Conservation (phyloP, 2,113 vertebrate species). For the Crotalus helleri region DNA sequence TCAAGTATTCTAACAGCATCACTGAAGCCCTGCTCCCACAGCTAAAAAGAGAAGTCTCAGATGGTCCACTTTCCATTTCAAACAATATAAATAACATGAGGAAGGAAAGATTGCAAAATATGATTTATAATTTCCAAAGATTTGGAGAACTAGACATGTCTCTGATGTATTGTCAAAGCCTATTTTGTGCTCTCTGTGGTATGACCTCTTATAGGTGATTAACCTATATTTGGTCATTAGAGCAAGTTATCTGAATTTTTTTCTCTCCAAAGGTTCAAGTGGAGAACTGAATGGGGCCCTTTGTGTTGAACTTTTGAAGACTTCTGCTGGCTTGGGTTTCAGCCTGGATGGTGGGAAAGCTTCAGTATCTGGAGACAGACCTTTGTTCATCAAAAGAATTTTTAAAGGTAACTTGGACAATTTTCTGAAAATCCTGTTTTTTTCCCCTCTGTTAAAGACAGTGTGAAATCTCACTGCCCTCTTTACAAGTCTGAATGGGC, state of each 20-base stretch:
- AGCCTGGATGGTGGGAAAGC: conserved; percentile 87
- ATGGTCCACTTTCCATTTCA: neutral
- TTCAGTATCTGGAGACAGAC: conserved; percentile 78
- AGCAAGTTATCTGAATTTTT: conserved; percentile 1
- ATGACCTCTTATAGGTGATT: neutral
- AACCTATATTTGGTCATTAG: neutral
- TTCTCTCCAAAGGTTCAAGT: conserved; percentile 60
- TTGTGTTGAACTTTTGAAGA: conserved; percentile 84
- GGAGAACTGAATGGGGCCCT: conserved; percentile 69
- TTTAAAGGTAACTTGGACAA: conserved; percentile 80
- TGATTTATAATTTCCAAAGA: neutral
- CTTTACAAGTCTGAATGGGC: neutral
- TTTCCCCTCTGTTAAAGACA: neutral
- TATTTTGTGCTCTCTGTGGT: neutral
- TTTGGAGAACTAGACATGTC: neutral
- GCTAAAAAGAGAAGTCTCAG: conserved; percentile 11
- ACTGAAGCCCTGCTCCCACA: neutral
- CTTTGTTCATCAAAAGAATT: conserved; percentile 83
- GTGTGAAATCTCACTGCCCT: neutral
- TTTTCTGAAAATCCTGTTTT: neutral
- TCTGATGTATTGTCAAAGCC: neutral
- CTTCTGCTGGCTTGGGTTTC: conserved; percentile 86
- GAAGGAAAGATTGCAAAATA: neutral
- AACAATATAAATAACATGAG: neutral
- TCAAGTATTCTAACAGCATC: neutral